phyloP scores from a whole-genome alignment of 2,797 vertebrate species.

The Acanthornis magna region DNA sequence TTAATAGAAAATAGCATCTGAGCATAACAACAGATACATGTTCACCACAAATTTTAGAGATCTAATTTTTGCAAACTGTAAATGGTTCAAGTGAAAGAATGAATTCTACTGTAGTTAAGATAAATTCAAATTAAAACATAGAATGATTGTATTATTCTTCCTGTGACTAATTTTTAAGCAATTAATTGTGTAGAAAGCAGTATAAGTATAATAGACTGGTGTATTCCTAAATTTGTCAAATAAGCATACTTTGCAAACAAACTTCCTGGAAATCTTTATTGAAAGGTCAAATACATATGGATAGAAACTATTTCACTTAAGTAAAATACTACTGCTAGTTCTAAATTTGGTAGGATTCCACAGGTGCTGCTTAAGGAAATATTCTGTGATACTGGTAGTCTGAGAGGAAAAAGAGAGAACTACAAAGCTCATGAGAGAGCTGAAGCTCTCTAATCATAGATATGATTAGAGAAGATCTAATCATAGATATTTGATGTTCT shows the following conservation, averaged over 20 bases:
- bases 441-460: neutral
- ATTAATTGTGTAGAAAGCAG: neutral
- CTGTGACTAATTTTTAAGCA: neutral
- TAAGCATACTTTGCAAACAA: neutral
- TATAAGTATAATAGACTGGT: neutral
- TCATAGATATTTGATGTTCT: neutral
- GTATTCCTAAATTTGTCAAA: neutral
- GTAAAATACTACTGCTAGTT: neutral
- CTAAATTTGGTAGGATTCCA: neutral
- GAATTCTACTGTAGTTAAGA: neutral
- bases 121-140: neutral
- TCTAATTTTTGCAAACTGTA: neutral
- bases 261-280: neutral
- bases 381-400: neutral
- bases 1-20: neutral
- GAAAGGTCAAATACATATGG: neutral
- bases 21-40: neutral
- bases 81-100: neutral
- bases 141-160: neutral
- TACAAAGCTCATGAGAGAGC: accelerated
- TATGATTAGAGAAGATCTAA: too few species aligned
- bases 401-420: neutral
- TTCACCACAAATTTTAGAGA: neutral
- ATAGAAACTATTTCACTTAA: neutral
- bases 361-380: neutral